phyloP scores from a whole-genome alignment of 2,113 vertebrate genomes.

The Tretioscincus oriximinensis region DNA sequence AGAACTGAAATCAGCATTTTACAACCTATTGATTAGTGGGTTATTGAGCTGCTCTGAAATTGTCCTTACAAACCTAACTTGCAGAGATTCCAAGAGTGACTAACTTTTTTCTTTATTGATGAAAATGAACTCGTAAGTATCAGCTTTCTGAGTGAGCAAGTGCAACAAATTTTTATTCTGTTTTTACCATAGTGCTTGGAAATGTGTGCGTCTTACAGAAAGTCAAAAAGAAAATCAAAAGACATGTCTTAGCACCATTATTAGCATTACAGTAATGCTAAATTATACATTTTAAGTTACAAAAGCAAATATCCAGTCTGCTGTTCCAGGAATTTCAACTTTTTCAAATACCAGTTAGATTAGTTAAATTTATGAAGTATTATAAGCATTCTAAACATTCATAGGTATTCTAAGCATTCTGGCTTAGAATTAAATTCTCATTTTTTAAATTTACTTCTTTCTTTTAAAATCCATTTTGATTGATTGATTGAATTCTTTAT shows the following conservation, averaged over 20 bases:
- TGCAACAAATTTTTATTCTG: slow-evolving; percentile 38
- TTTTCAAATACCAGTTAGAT: too few species aligned
- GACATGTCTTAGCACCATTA: background rate
- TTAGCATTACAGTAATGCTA: background rate
- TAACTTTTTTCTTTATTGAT: slow-evolving; percentile 71
- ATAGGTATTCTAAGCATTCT: too few species aligned
- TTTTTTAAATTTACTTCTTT: too few species aligned
- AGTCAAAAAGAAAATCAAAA: slow-evolving; percentile 1
- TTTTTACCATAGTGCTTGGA: slow-evolving; percentile 36
- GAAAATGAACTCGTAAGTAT: slow-evolving; percentile 69
- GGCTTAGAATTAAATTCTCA: too few species aligned
- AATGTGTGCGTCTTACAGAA: slow-evolving; percentile 11
- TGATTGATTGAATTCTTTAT: too few species aligned
- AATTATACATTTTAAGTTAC: background rate
- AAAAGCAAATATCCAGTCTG: background rate
- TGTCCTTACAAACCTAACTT: slow-evolving; percentile 45
- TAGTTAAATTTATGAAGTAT: too few species aligned
- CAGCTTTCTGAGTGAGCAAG: slow-evolving; percentile 41
- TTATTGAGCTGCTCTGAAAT: slow-evolving; percentile 57
- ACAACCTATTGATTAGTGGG: slow-evolving; percentile 64
- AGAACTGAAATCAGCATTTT: slow-evolving; percentile 65
- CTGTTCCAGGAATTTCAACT: background rate
- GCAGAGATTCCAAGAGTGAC: slow-evolving; percentile 57
- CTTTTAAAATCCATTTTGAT: too few species aligned
- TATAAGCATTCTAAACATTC: too few species aligned